A percentile compares a stretch with the other conserved stretches of the same genome.
Evolutionary conservation across 2,113 vertebrate genomes (phyloP).

Genomic region (Pachycephala philippinensis): DNA sequence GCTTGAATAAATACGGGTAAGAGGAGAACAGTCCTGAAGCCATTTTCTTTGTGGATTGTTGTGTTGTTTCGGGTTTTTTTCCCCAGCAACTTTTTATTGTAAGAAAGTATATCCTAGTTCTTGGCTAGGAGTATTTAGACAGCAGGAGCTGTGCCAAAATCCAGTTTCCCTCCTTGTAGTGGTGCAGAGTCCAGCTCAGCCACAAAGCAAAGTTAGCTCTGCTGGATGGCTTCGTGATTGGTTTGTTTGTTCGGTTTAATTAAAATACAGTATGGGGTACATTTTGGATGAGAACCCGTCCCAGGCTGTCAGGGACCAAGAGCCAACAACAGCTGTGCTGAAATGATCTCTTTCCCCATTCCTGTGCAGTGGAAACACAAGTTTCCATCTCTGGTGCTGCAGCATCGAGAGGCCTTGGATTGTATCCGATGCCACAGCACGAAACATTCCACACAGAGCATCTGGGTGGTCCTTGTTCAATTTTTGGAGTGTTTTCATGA

Average conservation of each 20-base stretch:
- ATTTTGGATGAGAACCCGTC: not conserved
- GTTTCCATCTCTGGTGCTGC: not conserved
- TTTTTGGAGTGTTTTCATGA: not conserved
- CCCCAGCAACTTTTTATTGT: not conserved
- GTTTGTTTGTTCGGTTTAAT: slow-evolving; percentile 35
- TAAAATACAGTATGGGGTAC: slow-evolving; percentile 37
- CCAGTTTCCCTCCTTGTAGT: not conserved
- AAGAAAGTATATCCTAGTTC: not conserved
- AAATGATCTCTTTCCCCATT: not conserved
- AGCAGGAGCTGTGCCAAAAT: not conserved
- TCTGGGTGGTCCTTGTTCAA: not conserved
- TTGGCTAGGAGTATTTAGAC: not conserved
- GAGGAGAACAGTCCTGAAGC: slow-evolving; percentile 18
- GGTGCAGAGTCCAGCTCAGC: not conserved
- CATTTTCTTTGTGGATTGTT: not conserved
- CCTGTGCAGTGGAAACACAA: not conserved
- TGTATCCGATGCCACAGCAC: rapidly evolving
- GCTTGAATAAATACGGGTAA: slow-evolving; percentile 31
- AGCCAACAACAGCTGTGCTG: not conserved
- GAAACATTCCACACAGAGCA: rapidly evolving
- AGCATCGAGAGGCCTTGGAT: not conserved
- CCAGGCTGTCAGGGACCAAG: not conserved
- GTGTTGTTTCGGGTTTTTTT: not conserved
- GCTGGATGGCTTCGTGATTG: not conserved
- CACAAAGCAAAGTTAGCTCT: not conserved